A percentile compares a stretch with the other conserved stretches of the same genome.
Conservation (phyloP, 2,113 vertebrate genomes). For the Narcine bancroftii region DNA sequence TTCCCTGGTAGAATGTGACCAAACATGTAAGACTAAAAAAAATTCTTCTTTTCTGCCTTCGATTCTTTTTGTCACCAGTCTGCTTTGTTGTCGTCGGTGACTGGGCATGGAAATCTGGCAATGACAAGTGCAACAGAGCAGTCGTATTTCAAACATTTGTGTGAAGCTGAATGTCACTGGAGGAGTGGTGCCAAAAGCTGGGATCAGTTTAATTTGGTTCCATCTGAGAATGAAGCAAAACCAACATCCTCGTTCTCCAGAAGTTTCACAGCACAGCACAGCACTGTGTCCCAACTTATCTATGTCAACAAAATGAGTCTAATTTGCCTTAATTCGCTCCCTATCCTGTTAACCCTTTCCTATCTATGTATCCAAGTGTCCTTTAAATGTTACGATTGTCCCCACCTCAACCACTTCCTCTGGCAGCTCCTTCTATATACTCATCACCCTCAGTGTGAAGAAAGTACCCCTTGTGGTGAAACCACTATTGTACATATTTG, state of each 20-base stretch:
- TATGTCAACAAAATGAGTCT: too few species aligned
- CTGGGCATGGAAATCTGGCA: neutral
- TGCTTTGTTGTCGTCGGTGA: neutral
- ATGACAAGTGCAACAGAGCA: neutral
- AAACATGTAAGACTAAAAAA: neutral
- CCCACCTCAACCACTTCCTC: too few species aligned
- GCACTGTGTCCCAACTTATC: too few species aligned
- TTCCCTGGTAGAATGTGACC: constrained; percentile 22
- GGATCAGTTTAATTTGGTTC: neutral
- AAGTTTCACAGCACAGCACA: neutral
- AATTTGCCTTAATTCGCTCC: too few species aligned
- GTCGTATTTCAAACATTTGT: neutral
- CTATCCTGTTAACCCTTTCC: too few species aligned
- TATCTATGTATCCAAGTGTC: too few species aligned
- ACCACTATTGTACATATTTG: too few species aligned
- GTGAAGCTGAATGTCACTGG: neutral
- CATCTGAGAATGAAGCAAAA: neutral
- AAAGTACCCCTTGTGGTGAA: too few species aligned
- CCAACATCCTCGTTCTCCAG: neutral
- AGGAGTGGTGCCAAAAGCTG: neutral
- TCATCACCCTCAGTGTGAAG: too few species aligned
- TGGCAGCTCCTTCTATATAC: too few species aligned
- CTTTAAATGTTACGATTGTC: too few species aligned
- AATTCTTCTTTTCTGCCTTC: neutral
- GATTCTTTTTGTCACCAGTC: neutral